phyloP scores from a whole-genome alignment of 2,113 vertebrate species.

The Apus apus region DNA sequence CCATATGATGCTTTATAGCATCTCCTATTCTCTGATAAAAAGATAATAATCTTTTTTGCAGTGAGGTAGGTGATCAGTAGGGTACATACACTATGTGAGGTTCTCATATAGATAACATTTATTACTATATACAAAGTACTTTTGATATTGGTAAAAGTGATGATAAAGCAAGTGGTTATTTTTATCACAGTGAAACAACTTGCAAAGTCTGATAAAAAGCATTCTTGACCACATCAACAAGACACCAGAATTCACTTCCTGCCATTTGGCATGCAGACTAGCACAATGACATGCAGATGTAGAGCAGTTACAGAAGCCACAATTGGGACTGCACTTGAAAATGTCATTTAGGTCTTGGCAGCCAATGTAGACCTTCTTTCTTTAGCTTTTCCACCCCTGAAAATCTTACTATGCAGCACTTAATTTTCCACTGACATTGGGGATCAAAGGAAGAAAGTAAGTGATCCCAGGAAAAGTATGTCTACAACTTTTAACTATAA shows the following conservation, averaged over 20 bases:
- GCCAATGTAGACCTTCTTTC: background rate
- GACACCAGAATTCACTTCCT: background rate
- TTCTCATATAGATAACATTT: background rate
- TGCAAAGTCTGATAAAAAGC: background rate
- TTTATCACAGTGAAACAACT: background rate
- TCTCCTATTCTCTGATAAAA: background rate
- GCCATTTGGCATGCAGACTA: background rate
- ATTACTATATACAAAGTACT: background rate
- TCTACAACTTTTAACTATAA: background rate
- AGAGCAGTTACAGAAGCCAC: background rate
- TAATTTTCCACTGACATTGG: background rate
- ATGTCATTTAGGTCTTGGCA: background rate
- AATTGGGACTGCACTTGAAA: background rate
- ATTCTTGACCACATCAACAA: background rate
- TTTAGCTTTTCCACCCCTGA: background rate
- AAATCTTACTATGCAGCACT: background rate
- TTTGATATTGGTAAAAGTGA: background rate
- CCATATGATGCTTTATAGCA: background rate
- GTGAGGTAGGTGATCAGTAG: background rate
- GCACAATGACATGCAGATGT: background rate
- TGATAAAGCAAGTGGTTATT: background rate
- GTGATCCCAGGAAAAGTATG: background rate
- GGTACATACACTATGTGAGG: background rate
- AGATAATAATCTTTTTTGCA: background rate
- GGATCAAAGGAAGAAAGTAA: background rate